These are phyloP conservation scores for Cryptocephalus moraei DNA, from an alignment of 2,888 invertebrate genomes.

Conservation along the genomic window DNA sequence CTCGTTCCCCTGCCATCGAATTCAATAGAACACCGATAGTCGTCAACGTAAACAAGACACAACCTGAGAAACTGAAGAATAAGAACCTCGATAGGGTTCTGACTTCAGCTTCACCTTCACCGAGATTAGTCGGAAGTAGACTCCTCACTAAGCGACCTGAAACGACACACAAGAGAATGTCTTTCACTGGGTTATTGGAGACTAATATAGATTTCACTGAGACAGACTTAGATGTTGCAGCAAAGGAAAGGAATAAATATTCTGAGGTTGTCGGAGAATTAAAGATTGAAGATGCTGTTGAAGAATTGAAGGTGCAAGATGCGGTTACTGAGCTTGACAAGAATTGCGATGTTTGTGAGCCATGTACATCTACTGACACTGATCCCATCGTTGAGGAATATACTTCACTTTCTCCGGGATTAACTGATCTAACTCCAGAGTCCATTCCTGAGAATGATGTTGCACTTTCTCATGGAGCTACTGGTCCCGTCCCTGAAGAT, in stretches of 20 bases:
- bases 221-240: slow-evolving; percentile 35
- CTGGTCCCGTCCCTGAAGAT: too few relatives aligned
- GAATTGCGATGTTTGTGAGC: too few relatives aligned
- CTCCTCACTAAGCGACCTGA: slow-evolving; percentile 27
- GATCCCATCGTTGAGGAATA: too few relatives aligned
- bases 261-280: too few relatives aligned
- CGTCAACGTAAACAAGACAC: slow-evolving; percentile 14
- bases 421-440: too few relatives aligned
- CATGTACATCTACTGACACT: too few relatives aligned
- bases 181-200: slow-evolving; percentile 44
- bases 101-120: slow-evolving; percentile 19
- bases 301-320: too few relatives aligned
- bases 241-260: slow-evolving; percentile 15
- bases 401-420: too few relatives aligned
- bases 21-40: slow-evolving; percentile 50
- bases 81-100: slow-evolving; percentile 31
- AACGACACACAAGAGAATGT: slow-evolving; percentile 30
- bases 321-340: too few relatives aligned
- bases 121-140: slow-evolving; percentile 30
- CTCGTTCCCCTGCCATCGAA: slow-evolving; percentile 49
- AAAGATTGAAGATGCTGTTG: too few relatives aligned
- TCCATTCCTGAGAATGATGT: too few relatives aligned
- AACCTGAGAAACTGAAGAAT: slow-evolving; percentile 23
- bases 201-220: slow-evolving; percentile 53
- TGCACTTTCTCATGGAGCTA: too few relatives aligned